These are phyloP conservation scores for Notiomystis cincta DNA, from an alignment of 2,113 vertebrate genomes.

Conservation along the genomic window DNA sequence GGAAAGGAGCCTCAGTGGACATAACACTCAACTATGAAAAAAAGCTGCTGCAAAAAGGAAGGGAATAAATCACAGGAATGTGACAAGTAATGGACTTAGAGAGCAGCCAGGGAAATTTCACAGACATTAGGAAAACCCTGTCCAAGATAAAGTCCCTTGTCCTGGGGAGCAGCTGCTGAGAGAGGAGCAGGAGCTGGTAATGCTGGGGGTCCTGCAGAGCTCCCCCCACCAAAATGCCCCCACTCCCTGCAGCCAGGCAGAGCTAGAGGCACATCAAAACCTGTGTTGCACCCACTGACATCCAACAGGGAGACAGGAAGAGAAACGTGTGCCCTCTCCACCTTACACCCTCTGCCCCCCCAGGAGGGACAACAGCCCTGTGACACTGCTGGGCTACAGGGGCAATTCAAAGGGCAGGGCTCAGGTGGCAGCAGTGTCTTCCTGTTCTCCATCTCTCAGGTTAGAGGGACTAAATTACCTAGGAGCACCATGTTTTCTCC, in stretches of 20 bases:
- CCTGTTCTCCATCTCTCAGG: background rate
- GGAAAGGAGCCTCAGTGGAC: background rate
- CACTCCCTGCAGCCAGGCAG: background rate
- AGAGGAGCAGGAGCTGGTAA: background rate
- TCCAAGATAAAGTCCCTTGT: background rate
- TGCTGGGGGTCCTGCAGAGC: background rate
- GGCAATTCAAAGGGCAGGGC: background rate
- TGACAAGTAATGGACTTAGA: slow-evolving; percentile 4
- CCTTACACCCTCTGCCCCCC: rapidly evolving
- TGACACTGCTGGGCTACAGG: background rate
- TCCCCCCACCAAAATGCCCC: background rate
- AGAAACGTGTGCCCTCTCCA: background rate
- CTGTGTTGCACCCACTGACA: background rate
- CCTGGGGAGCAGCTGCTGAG: background rate
- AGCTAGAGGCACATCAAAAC: background rate
- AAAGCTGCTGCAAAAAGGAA: background rate
- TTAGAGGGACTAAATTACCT: background rate
- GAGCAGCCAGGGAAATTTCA: background rate
- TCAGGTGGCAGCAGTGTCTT: background rate
- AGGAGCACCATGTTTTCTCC: background rate
- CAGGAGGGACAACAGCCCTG: background rate
- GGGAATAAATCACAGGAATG: background rate
- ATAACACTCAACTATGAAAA: background rate
- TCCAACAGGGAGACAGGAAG: background rate
- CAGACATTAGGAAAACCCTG: background rate